Evolutionary conservation across 2,113 vertebrate species (phyloP), one percentile per base, ranked within the genome.

Genomic region (Ardeotis arabs): DNA sequence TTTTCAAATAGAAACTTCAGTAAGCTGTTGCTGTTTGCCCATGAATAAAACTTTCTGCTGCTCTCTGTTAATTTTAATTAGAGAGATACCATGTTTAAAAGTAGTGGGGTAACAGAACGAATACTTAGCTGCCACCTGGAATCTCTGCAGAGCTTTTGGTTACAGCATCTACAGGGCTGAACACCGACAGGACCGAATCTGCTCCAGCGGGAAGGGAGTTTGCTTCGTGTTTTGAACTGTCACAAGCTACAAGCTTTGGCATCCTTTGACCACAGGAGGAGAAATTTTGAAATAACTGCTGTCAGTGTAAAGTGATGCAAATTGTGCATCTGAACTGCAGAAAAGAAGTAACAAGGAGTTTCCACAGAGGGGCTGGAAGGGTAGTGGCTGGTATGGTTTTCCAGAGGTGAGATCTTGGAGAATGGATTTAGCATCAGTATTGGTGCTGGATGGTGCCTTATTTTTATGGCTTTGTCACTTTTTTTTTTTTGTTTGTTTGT

Each of bases 51-150:
- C 28, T 84, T 95, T 90, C 50, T 92, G 33, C 45, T 88, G 53
- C 19, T 33, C 47, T 90, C 59, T 86, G 50, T 73, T 83, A 58
- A 69, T 84, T 93, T 92, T 85, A 82, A 44, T 84, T 88, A 58
- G 82, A 70, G 33, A 37, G 58, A 28, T 37, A 31, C 39, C 18
- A 7, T 41, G 62, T 60, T 63, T 88, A 76, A 86, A 90, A 88
- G 29, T 53, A 95, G 49, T 16, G 37, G 52, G 62, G 27, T 73
- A 58, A 20, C 24, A 58, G 52, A 77, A 44, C 14, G 59, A 83
- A 41, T 60, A 9, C 15, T 18, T 56, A 83, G n/a, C 52, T 83
- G 12, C 49, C 63, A 53, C 45, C 10, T 76, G 68, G 49, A 76
- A 62, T 79, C 28, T 55, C 47, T 39, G 1, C 60, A 24, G 70